Evolutionary conservation across 2,888 invertebrate genomes (phyloP).

Genomic region (Dasypolia templi): DNA sequence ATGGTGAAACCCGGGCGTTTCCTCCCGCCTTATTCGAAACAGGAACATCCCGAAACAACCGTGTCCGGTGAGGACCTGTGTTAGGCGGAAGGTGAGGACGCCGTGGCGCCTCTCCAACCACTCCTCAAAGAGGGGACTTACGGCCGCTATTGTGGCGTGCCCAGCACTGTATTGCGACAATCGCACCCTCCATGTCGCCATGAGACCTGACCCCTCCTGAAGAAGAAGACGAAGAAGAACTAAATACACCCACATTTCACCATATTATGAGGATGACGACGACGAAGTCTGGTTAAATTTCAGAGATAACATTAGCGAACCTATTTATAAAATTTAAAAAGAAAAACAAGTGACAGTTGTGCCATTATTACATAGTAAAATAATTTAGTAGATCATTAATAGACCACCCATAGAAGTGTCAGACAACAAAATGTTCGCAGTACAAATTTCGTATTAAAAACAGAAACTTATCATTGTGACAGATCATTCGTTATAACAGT

Average conservation of each 20-base stretch:
- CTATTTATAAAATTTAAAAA: slow-evolving; percentile 1
- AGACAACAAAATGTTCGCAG: background rate
- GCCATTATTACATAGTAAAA: background rate
- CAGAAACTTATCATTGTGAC: slow-evolving; percentile 36
- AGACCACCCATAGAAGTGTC: slow-evolving; percentile 13
- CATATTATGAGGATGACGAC: background rate
- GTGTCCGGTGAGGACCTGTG: too few relatives aligned
- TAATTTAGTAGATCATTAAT: slow-evolving; percentile 26
- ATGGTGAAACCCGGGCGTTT: too few relatives aligned
- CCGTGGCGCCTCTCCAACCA: too few relatives aligned
- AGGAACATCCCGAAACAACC: too few relatives aligned
- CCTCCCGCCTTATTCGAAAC: too few relatives aligned
- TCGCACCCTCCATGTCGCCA: too few relatives aligned
- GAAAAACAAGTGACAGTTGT: background rate
- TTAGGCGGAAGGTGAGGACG: too few relatives aligned
- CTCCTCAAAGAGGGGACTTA: too few relatives aligned
- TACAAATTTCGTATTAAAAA: slow-evolving; percentile 12
- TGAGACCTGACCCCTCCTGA: too few relatives aligned
- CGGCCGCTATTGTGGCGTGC: too few relatives aligned
- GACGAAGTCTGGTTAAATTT: background rate
- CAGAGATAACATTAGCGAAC: background rate
- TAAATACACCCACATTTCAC: background rate
- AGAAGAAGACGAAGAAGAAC: too few relatives aligned
- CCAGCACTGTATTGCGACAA: too few relatives aligned
- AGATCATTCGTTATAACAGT: slow-evolving; percentile 36